phyloP scores from a whole-genome alignment of 2,113 vertebrate genomes.

The Grammomys surdaster region DNA sequence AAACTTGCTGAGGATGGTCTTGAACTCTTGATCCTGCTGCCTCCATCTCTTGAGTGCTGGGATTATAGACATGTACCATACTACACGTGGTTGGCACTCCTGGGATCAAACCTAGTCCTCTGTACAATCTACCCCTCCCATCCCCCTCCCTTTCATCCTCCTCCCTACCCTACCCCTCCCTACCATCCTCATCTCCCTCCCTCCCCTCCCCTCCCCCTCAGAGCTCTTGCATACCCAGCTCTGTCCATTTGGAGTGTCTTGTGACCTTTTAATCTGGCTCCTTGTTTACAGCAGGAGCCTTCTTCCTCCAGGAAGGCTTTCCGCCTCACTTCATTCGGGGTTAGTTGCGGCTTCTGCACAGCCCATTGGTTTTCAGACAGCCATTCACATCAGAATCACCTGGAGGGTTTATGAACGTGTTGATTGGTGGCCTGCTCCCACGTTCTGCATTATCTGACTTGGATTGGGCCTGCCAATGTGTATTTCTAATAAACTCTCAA shows the following conservation, averaged over 20 bases:
- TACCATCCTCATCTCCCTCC: background rate
- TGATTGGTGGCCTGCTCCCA: background rate
- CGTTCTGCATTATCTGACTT: background rate
- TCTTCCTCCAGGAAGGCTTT: slow-evolving; percentile 34
- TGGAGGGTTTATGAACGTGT: background rate
- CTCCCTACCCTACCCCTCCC: background rate
- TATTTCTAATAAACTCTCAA: background rate
- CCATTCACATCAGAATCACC: background rate
- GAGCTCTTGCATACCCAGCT: background rate
- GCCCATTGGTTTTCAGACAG: background rate
- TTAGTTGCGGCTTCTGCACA: background rate
- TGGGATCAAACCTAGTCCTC: background rate
- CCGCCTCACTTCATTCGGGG: background rate
- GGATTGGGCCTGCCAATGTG: background rate
- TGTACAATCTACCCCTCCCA: background rate
- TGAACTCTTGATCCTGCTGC: background rate
- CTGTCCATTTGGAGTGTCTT: background rate
- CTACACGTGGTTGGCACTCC: background rate
- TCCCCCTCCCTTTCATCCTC: no score
- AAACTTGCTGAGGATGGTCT: background rate
- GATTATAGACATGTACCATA: background rate
- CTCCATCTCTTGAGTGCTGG: background rate
- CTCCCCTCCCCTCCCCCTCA: no score
- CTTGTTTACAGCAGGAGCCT: background rate
- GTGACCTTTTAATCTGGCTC: background rate